phyloP scores from a whole-genome alignment of 2,888 invertebrate genomes.

The Erebia aethiops region DNA sequence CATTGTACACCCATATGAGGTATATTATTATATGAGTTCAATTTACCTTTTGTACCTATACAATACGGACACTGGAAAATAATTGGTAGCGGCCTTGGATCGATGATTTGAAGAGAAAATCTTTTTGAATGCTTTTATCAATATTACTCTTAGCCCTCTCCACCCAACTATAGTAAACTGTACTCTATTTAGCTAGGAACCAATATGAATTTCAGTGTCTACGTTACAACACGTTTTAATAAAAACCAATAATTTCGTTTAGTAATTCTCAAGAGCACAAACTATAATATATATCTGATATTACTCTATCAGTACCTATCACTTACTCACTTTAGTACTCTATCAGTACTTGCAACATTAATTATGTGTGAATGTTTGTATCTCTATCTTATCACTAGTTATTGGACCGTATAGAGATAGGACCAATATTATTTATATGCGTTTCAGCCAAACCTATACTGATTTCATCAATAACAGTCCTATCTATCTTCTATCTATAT shows the following conservation, averaged over 20 bases:
- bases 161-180: too few species aligned
- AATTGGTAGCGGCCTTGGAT: not conserved
- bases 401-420: slow-evolving; percentile 12
- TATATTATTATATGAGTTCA: too few species aligned
- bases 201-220: too few species aligned
- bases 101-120: not conserved
- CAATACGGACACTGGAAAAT: not conserved
- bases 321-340: too few species aligned
- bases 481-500: too few species aligned
- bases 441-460: too few species aligned
- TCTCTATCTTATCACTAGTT: slow-evolving; percentile 12
- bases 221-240: not conserved
- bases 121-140: not conserved
- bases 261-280: not conserved
- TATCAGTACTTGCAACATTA: not conserved
- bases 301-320: not conserved
- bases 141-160: too few species aligned
- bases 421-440: not conserved
- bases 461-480: too few species aligned
- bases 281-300: slow-evolving; percentile 3
- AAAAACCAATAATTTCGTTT: not conserved
- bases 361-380: not conserved
- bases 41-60: not conserved
- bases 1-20: too few species aligned
- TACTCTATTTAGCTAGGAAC: too few species aligned